Conservation (phyloP, 1,140 invertebrate genomes). For the Drosophila micromelanica region DNA sequence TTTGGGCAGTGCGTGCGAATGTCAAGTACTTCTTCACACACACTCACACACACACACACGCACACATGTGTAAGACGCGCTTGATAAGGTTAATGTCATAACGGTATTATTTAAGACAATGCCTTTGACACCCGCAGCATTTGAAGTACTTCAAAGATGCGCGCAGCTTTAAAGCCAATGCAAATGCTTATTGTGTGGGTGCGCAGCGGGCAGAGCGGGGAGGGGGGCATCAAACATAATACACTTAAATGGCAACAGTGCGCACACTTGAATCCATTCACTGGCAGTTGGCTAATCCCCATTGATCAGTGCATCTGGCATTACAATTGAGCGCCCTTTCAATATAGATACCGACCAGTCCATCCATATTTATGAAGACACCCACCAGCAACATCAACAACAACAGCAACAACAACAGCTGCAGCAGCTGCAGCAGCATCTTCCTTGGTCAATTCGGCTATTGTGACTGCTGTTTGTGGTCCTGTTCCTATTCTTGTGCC, state of each 20-base stretch:
- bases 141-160: slow-evolving; percentile 34
- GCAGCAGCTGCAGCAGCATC: background rate
- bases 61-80: background rate
- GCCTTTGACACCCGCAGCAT: slow-evolving; percentile 71
- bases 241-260: no score
- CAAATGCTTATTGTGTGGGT: background rate
- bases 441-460: background rate
- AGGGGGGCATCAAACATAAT: no score
- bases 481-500: background rate
- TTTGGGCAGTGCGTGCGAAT: slow-evolving; percentile 54
- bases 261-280: slow-evolving; percentile 11
- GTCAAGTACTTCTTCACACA: slow-evolving; percentile 68
- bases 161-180: background rate
- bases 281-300: background rate
- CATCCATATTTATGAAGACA: slow-evolving; percentile 75
- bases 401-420: background rate
- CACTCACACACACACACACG: slow-evolving; percentile 8
- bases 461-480: background rate
- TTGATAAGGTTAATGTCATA: slow-evolving; percentile 78
- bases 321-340: slow-evolving; percentile 12
- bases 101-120: slow-evolving; percentile 69
- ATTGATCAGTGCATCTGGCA: slow-evolving; percentile 6
- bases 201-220: no score
- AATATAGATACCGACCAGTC: slow-evolving; percentile 23
- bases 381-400: background rate